Percentiles rank a stretch among this genome's conserved stretches.
Conservation (phyloP, 2,113 vertebrate genomes). For the Picathartes gymnocephalus region DNA sequence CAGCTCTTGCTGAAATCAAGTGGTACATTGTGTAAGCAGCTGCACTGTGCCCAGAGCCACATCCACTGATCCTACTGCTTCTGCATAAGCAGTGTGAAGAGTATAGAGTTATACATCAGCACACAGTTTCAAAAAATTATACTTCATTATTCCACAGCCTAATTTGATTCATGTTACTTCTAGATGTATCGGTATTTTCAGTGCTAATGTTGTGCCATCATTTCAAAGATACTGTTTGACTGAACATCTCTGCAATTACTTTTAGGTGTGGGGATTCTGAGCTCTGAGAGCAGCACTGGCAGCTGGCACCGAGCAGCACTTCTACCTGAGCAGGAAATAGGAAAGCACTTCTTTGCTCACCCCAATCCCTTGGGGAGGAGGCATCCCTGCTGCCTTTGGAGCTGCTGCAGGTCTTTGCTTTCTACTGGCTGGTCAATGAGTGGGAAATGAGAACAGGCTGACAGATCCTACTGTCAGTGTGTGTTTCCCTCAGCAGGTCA, state of each 20-base stretch:
- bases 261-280: background rate
- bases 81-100: background rate
- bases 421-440: background rate
- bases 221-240: background rate
- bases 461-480: background rate
- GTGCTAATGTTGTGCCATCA: background rate
- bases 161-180: background rate
- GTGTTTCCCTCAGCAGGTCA: background rate
- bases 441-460: background rate
- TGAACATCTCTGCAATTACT: background rate
- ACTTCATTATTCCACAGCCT: background rate
- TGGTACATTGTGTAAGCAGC: background rate
- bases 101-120: background rate
- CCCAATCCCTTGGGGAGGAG: background rate
- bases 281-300: background rate
- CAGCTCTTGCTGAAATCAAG: background rate
- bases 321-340: background rate
- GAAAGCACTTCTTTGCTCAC: rapidly evolving
- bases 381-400: background rate
- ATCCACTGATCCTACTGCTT: background rate
- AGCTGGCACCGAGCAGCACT: background rate
- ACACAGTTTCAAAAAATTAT: background rate
- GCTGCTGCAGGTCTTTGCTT: background rate
- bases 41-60: background rate
- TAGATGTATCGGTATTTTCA: background rate